Evolutionary conservation across 2,113 vertebrate genomes (phyloP).

Genomic region (Saguinus midas): DNA sequence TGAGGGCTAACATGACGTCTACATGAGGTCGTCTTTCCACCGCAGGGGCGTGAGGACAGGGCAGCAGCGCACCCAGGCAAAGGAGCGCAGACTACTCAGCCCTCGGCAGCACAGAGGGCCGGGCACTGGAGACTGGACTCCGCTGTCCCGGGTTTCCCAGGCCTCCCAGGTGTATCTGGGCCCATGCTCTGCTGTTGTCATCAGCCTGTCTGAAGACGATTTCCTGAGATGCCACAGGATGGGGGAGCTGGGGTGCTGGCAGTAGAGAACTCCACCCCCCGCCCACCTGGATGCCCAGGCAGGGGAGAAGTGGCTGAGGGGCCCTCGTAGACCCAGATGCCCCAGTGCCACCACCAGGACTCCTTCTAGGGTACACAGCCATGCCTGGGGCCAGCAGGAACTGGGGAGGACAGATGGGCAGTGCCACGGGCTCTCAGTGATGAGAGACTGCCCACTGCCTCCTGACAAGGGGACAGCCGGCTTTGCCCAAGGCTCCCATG

Average conservation of each 20-base stretch:
- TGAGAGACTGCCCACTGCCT: no score
- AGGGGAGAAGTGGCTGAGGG: background rate
- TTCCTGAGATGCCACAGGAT: background rate
- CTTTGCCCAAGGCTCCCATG: background rate
- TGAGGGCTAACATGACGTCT: background rate
- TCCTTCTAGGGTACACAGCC: no score
- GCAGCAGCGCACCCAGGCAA: fast-evolving
- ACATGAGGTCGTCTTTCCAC: background rate
- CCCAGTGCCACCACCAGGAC: no score
- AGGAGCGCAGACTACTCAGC: background rate
- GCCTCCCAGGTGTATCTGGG: background rate
- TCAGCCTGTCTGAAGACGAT: background rate
- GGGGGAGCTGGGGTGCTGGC: no score
- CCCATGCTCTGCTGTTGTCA: background rate
- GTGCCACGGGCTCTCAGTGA: background rate
- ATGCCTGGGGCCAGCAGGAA: background rate
- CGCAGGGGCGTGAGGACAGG: no score
- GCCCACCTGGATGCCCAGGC: background rate
- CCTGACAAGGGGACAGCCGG: background rate
- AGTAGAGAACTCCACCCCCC: no score
- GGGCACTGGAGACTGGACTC: no score
- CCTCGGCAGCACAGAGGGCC: background rate
- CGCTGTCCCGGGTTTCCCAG: no score
- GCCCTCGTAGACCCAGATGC: background rate
- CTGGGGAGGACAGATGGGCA: background rate